These are phyloP conservation scores for Spodoptera litura DNA, from an alignment of 1,140 invertebrate genomes.

Conservation along the genomic window DNA sequence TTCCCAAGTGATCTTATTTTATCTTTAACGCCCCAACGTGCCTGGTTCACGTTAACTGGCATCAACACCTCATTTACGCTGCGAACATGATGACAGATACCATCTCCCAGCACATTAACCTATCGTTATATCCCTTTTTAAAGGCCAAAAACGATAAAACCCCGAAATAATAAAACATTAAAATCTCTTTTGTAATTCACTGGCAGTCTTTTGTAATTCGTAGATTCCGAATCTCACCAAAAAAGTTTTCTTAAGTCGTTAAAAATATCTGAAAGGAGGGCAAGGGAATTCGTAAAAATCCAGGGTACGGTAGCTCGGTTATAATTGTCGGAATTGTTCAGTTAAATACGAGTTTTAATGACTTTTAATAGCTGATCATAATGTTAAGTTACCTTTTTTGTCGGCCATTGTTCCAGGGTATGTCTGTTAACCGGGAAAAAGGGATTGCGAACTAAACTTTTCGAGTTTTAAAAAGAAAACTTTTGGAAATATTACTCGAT, in stretches of 20 bases:
- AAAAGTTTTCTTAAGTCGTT: constrained; percentile 33
- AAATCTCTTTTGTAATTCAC: constrained; percentile 36
- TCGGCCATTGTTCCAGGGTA: neutral
- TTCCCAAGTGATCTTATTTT: too few species aligned
- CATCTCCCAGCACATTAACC: constrained; percentile 18
- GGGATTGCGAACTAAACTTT: neutral
- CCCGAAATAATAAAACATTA: constrained; percentile 16
- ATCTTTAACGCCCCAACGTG: too few species aligned
- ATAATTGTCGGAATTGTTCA: constrained; percentile 41
- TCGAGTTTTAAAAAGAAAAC: constrained; percentile 6
- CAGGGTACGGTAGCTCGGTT: neutral
- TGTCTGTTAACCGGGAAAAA: constrained; percentile 5
- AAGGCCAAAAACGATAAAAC: neutral
- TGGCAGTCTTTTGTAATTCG: constrained; percentile 8
- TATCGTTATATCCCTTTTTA: constrained; percentile 2
- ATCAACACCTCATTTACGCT: constrained; percentile 17
- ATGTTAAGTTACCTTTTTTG: constrained; percentile 32
- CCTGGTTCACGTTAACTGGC: neutral
- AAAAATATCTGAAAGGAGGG: constrained; percentile 11
- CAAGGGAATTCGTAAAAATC: constrained; percentile 28
- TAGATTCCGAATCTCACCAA: constrained; percentile 12
- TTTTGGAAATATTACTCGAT: neutral
- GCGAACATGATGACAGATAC: neutral
- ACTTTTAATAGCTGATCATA: constrained; percentile 42
- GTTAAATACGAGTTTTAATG: constrained; percentile 46